Percentiles rank a stretch among this genome's conserved stretches.
These are phyloP conservation scores for Clarias laeviceps DNA, from an alignment of 2,797 vertebrate species.

Conservation along the genomic window DNA sequence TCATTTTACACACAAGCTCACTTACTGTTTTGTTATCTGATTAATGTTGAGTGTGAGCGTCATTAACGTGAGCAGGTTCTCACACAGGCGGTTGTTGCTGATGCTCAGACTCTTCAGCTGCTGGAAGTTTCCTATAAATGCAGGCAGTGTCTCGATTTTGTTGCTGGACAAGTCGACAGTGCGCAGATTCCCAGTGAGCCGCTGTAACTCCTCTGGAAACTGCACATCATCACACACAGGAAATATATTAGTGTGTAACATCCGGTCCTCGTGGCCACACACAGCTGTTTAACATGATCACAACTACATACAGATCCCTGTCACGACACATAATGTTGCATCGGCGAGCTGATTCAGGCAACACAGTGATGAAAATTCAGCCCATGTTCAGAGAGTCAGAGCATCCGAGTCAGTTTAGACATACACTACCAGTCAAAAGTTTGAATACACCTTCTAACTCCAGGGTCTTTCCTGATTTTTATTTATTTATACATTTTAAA, in stretches of 20 bases:
- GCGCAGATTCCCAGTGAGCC: constrained; percentile 85
- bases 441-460: too few species aligned
- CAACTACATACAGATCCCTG: neutral
- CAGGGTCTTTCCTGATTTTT: too few species aligned
- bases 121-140: constrained; percentile 85
- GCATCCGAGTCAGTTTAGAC: neutral
- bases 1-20: neutral
- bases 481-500: too few species aligned
- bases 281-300: neutral
- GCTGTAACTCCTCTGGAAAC: constrained; percentile 96
- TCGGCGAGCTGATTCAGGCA: neutral
- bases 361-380: neutral
- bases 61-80: constrained; percentile 53
- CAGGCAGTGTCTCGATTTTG: constrained; percentile 88
- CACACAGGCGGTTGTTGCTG: constrained; percentile 89
- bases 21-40: neutral
- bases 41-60: neutral
- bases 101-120: constrained; percentile 88
- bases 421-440: too few species aligned
- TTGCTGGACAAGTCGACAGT: constrained; percentile 92
- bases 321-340: neutral
- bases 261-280: neutral
- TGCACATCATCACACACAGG: constrained; percentile 56
- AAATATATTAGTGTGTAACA: neutral
- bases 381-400: neutral